Base-by-base conservation (phyloP, 2,113 vertebrate genomes). In the Passer domesticus region DNA sequence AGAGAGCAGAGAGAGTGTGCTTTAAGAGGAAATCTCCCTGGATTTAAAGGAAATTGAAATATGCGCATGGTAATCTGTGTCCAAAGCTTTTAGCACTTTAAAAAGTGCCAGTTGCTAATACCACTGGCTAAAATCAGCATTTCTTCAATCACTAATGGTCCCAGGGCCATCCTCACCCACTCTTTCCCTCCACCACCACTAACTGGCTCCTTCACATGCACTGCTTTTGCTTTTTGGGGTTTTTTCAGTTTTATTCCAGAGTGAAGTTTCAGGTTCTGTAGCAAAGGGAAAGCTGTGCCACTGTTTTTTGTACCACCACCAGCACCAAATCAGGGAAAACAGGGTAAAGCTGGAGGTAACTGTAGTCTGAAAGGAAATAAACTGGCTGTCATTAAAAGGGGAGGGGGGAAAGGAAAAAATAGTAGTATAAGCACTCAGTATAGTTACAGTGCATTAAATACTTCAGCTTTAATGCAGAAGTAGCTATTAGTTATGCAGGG, bases 51-150 rank as follows among this genome's bases (percentile, higher is more conserved):
- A 90, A 93, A 95, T 92, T 93, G 92, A 92, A 95, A 94, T 95
- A 90, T 75, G 83, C 1, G 0, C 68, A 81, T 74, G 76, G 66
- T 89, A 94, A 96, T 86, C 68, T 64, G 33, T 63, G 86, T 81
- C 92, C 93, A 81, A 93, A 90, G 93, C 88, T 95, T 96, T 97
- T 96, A 96, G 85, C 88, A 78, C 93, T 94, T 93, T 82, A 56
- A 30, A 74, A 92, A 93, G 76, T 78, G 85, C 68, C 64, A 75
- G 56, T 33, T 92, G 60, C 15, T 92, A 77, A 88, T 88, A 56
- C 55, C 69, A 37, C 52, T 56, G 73, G 30, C 66, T 96, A 88
- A 93, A 92, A 39, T 66, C 78, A 91, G 59, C 28, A 9, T 31
- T 85, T 66, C 39, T 73, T 69, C 9, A 1, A 60, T 55, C 3